Base-by-base conservation (phyloP, 2,113 vertebrate genomes). In the Fulica atra region DNA sequence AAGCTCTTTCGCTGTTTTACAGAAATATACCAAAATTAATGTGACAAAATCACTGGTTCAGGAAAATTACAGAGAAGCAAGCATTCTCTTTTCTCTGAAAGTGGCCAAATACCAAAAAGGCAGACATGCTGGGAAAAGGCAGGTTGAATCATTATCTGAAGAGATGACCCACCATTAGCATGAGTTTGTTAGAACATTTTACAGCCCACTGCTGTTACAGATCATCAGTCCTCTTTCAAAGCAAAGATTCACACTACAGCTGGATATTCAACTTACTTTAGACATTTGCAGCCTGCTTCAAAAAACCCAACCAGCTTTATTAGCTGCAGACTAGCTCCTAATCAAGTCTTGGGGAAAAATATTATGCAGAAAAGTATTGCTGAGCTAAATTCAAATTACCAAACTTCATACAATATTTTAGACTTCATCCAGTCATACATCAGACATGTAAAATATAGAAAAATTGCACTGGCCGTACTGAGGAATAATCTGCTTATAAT, bases 151-250 rank as follows among this genome's bases (percentile, higher is more conserved):
- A 29, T 63, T 83, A 15, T 29, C 69, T 82, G 68, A 28, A 92
- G 33, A 64, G 18, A 64, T 59, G 51, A 66, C 29, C 54, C 38
- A 44, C 4, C 13, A 77, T 29, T 84, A 68, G 10, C 23, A 28
- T 20, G 70, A 86, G 5, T 80, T 70, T 73, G 29, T 36, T 72
- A 63, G 60, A 83, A 88, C 16, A 35, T 92, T 81, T 81, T 65
- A 69, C 9, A 21, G 35, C 31, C 60, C 25, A 10, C 24, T 92
- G 48, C 42, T 81, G 24, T 64, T 68, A 50, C 64, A 92, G 20
- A 84, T 86, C 36, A 63, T 46, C 56, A 84, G 20, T 81, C 13
- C 25, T 63, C 71, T 88, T 89, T 84, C 79, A 88, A 73, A 89
- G 26, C 42, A 57, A 73, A 13, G 26, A 25, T 36, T 87, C 7